These are phyloP conservation scores for Australoheros facetus DNA, from an alignment of 2,797 vertebrate genomes.

Conservation along the genomic window DNA sequence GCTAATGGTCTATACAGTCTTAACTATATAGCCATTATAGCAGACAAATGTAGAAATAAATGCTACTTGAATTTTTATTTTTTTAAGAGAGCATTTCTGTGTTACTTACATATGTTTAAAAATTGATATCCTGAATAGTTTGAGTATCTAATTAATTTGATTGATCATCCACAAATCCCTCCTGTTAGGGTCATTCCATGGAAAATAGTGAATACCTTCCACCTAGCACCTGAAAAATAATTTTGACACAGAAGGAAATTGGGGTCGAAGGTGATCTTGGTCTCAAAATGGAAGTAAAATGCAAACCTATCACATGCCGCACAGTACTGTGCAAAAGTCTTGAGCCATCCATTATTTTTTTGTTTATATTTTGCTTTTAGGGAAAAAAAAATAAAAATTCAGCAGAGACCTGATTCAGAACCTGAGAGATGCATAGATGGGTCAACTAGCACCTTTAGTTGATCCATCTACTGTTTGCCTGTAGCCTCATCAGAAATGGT, in stretches of 20 bases:
- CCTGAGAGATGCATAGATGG: no score
- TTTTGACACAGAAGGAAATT: not conserved
- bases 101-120: not conserved
- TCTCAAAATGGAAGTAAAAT: not conserved
- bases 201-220: no score
- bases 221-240: not conserved
- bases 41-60: not conserved
- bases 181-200: not conserved
- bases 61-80: not conserved
- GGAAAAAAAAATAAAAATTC: not conserved
- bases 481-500: no score
- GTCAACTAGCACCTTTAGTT: no score
- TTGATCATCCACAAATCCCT: not conserved
- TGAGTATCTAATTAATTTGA: not conserved
- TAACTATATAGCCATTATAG: not conserved
- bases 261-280: not conserved
- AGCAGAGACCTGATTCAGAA: no score
- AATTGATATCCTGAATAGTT: not conserved
- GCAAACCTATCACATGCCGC: not conserved
- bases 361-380: not conserved
- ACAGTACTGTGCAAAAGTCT: not conserved
- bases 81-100: not conserved
- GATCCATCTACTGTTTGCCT: no score
- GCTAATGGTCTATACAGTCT: conserved; percentile 17
- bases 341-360: not conserved